phyloP scores from a whole-genome alignment of 2,797 vertebrate genomes.

The Hybognathus amarus region DNA sequence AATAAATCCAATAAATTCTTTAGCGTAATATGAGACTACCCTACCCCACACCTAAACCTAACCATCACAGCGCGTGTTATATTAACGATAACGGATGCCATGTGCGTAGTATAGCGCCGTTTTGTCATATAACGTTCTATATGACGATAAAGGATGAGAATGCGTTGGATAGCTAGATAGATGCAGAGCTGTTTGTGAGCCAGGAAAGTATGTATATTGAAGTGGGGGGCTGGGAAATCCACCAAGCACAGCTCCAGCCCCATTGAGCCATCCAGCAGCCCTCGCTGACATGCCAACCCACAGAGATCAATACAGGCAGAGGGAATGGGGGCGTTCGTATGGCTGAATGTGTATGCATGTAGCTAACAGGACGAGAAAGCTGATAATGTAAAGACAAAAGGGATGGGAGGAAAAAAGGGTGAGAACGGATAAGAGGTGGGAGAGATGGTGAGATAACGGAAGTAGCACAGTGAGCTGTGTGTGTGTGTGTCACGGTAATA shows the following conservation, averaged over 20 bases:
- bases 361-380: not conserved
- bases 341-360: constrained; percentile 4
- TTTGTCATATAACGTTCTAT: no score
- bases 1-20: no score
- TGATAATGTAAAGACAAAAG: constrained; percentile 9
- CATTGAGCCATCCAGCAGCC: constrained; percentile 51
- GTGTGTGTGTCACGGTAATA: constrained; percentile 70
- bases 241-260: constrained; percentile 46
- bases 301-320: constrained; percentile 57
- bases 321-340: constrained; percentile 10
- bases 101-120: no score
- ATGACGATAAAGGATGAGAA: no score
- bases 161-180: not conserved
- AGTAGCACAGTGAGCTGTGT: constrained; percentile 55
- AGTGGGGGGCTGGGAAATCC: constrained; percentile 53
- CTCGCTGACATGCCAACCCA: constrained; percentile 52
- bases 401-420: constrained; percentile 20
- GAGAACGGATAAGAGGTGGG: constrained; percentile 12
- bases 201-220: constrained; percentile 17
- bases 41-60: no score
- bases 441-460: constrained; percentile 42
- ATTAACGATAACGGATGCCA: no score
- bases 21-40: no score
- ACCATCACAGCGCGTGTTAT: no score
- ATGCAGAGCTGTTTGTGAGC: constrained; percentile 13